phyloP scores from a whole-genome alignment of 2,797 vertebrate species.

The Lacerta bilineata region DNA sequence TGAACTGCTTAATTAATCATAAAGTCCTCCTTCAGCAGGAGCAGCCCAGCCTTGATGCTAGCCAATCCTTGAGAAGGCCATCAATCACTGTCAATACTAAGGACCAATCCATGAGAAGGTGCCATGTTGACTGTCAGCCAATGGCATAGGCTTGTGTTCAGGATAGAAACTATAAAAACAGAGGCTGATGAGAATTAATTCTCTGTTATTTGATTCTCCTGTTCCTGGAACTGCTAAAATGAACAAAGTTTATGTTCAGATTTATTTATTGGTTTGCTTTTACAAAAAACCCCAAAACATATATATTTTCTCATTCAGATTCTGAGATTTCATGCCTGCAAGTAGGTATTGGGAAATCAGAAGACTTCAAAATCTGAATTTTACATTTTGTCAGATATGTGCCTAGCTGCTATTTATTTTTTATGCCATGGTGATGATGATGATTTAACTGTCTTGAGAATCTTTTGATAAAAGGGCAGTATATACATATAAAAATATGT shows the following conservation, averaged over 20 bases:
- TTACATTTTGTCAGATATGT: not conserved
- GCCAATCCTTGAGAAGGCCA: conserved; percentile 69
- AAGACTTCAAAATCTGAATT: not conserved
- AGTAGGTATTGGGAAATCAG: not conserved
- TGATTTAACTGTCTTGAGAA: not conserved
- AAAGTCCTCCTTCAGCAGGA: not conserved
- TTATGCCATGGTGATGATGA: not conserved
- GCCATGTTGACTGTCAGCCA: conserved; percentile 71
- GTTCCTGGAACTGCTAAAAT: not conserved
- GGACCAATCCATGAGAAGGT: conserved; percentile 74
- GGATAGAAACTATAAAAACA: conserved; percentile 35
- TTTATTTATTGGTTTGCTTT: not conserved
- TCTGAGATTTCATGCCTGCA: not conserved
- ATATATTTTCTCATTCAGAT: not conserved
- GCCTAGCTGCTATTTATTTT: not conserved
- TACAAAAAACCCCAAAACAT: not conserved
- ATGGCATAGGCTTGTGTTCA: conserved; percentile 56
- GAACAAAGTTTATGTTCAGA: not conserved
- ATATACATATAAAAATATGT: not conserved
- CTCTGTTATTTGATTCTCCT: not conserved
- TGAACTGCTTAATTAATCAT: conserved; percentile 34
- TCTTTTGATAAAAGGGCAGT: not conserved
- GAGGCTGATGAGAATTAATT: not conserved
- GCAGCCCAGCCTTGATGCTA: conserved; percentile 44
- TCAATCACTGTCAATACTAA: conserved; percentile 79